Evolutionary conservation across 2,113 vertebrate genomes (phyloP).

Genomic region (Cololabis saira): DNA sequence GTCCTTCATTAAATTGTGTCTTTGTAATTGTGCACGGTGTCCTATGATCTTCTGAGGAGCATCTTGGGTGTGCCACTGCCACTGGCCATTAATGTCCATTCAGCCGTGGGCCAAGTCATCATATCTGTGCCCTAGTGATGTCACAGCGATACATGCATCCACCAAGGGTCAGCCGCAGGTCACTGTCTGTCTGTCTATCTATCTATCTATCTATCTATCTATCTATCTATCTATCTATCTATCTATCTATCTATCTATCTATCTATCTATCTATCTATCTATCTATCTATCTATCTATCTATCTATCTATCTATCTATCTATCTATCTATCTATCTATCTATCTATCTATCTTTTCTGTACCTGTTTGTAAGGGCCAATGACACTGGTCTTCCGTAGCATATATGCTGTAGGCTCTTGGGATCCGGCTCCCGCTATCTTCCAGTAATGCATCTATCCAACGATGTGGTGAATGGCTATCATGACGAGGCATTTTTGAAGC

Average conservation of each 20-base stretch:
- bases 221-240: constrained; percentile 19
- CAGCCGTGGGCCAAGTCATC: constrained; percentile 37
- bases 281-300: no score
- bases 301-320: constrained; percentile 29
- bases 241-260: no score
- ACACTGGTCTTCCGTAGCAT: constrained; percentile 39
- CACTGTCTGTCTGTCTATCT: constrained; percentile 24
- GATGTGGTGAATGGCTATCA: constrained; percentile 78
- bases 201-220: no score
- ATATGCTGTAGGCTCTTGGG: neutral
- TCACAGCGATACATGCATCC: constrained; percentile 36
- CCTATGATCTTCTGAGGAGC: constrained; percentile 65
- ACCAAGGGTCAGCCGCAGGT: constrained; percentile 48
- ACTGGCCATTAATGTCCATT: constrained; percentile 29
- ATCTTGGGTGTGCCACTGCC: constrained; percentile 49
- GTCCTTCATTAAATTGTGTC: constrained; percentile 70
- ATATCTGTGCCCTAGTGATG: constrained; percentile 40
- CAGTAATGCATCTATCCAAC: constrained; percentile 49
- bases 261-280: constrained; percentile 22
- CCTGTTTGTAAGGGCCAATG: constrained; percentile 40
- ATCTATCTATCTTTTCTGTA: neutral
- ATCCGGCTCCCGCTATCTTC: constrained; percentile 41
- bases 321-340: constrained; percentile 31
- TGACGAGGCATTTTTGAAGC: constrained; percentile 69
- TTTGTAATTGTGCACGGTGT: constrained; percentile 69